Conservation (phyloP, 2,797 vertebrate species). For the Coreius guichenoti region DNA sequence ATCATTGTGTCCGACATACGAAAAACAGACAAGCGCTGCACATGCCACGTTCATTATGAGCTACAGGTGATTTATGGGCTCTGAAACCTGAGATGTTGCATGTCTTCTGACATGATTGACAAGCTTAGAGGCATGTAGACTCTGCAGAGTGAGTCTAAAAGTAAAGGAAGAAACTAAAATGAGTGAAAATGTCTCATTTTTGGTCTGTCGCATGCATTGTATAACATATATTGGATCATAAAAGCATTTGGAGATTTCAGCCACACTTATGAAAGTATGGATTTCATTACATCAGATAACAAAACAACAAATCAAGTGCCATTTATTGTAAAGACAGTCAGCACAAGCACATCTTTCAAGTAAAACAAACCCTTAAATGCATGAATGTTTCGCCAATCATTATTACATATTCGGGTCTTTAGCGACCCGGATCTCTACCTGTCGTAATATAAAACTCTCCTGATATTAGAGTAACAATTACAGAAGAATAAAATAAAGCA, state of each 20-base stretch:
- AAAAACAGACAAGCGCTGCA: not conserved
- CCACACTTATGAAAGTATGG: not conserved
- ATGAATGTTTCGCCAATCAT: no score
- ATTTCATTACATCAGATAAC: not conserved
- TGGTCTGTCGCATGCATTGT: not conserved
- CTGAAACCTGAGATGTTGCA: conserved; percentile 45
- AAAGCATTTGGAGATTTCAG: not conserved
- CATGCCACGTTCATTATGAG: not conserved
- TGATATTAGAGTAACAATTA: no score
- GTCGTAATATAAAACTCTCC: no score
- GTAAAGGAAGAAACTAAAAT: not conserved
- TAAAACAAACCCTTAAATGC: not conserved
- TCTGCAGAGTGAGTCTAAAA: not conserved
- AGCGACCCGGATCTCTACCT: no score
- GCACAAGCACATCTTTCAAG: not conserved
- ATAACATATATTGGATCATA: not conserved
- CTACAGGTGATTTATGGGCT: conserved; percentile 35
- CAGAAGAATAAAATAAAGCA: no score
- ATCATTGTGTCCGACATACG: not conserved
- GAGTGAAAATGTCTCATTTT: not conserved
- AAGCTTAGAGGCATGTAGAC: not conserved
- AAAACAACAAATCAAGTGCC: not conserved
- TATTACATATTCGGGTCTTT: no score
- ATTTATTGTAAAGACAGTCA: not conserved
- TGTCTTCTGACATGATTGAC: conserved; percentile 43